Base-by-base conservation (phyloP, 1,140 invertebrate species). In the Plectus sambesii region DNA sequence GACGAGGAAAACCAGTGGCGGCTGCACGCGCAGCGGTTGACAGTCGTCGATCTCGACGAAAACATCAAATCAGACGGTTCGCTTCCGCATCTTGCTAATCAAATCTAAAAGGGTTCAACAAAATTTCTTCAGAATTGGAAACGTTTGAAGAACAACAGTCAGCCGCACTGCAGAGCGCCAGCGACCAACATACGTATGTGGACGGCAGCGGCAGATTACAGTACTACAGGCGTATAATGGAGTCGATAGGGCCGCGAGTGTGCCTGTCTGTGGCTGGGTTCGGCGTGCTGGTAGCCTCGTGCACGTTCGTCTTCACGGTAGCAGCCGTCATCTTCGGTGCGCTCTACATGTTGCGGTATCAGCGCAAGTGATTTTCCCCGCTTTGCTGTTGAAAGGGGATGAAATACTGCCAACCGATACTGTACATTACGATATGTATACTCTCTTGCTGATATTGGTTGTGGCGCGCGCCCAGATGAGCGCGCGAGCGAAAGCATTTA, bases 221-320 rank as follows among this genome's bases (percentile, higher is more conserved):
- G n/a, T n/a, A 20, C 43, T 29, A 12, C 20, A 25, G 23, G 9
- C 22, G 8, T 26, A 5, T 44, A 8, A 20, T 22, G n/a, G 17
- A 6, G 9, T 5, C n/a, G 9, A 47, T 5, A 15, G 8, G 9
- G 6, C 45, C n/a, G 45, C 22, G 44, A 3, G 42, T 47, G 9
- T 53, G 51, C 30, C 30, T 53, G 5, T 53, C 51, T 4, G 29
- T 53, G 19, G 24, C 26, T 2, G 23, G 33, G 12, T 53, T 53
- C 23, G 51, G 49, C 0, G 9, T 53, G 9, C 15, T 53, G 22
- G 37, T 53, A 15, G 51, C 51, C 5, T 53, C 51, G 5, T 26
- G 26, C 15, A 53, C 51, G 12, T 53, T 53, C 25, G 20, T 53
- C 9, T 25, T 54, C 19, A 53, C 51, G 9, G 40, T 53, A 12